These are phyloP conservation scores for Chelonus insularis DNA, from an alignment of 1,140 invertebrate genomes.

Conservation along the genomic window DNA sequence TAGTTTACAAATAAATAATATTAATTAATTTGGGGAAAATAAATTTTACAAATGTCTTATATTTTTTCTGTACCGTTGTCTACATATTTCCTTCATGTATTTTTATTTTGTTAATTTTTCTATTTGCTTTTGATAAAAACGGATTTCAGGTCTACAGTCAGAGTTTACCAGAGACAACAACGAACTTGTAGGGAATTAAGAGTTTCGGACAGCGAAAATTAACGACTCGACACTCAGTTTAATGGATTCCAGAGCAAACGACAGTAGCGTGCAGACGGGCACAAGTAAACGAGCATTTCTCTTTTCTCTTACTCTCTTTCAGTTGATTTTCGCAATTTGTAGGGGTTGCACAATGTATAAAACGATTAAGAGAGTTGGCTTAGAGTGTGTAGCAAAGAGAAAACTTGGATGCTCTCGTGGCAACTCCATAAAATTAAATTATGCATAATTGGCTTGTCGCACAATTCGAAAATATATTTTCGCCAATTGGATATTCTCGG, in stretches of 20 bases:
- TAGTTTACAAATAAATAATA: too few species aligned
- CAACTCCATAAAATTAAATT: constrained; percentile 43
- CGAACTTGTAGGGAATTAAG: constrained; percentile 25
- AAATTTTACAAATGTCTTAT: too few species aligned
- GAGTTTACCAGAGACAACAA: constrained; percentile 20
- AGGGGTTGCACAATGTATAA: constrained; percentile 32
- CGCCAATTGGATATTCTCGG: constrained; percentile 38
- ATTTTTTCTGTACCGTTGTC: too few species aligned
- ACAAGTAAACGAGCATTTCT: constrained; percentile 4
- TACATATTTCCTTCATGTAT: too few species aligned
- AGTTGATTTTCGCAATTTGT: constrained; percentile 2
- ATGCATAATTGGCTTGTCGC: constrained; percentile 46
- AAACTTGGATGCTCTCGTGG: background rate
- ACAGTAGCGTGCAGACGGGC: constrained; percentile 12
- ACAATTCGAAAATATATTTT: constrained; percentile 51
- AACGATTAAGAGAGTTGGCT: constrained; percentile 49
- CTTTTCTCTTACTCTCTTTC: background rate
- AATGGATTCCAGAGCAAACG: constrained; percentile 27
- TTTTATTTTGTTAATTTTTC: too few species aligned
- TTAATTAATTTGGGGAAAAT: too few species aligned
- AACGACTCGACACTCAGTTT: constrained; percentile 29
- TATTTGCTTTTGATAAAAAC: background rate
- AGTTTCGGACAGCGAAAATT: constrained; percentile 29
- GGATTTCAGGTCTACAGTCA: constrained; percentile 3
- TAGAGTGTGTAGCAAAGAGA: constrained; percentile 30